Base-by-base conservation (phyloP, 2,797 vertebrate genomes). In the Clamator glandarius region DNA sequence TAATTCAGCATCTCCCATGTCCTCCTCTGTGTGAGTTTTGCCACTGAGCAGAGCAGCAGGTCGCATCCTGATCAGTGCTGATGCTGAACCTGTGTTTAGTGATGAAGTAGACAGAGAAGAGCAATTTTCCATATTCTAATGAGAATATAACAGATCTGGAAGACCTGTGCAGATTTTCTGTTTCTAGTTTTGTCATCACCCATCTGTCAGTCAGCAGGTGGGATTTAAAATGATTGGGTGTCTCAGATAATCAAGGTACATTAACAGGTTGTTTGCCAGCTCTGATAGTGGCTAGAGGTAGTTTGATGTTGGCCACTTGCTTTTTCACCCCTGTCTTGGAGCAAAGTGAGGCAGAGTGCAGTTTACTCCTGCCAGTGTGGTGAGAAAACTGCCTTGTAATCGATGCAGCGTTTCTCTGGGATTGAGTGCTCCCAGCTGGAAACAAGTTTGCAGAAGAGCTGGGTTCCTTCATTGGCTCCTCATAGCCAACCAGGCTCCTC, bases 1-100 rank as follows among this genome's bases (percentile, higher is more conserved):
- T 0, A 5, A 26, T 17, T 23, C 42, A 75, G 42, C 33, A 13
- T 59, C 29, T 57, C 36, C 15, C 0, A 0, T 4, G 3, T 75
- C 55, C 25, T 52, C 20, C 31, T 59, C 62, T 25, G 5, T 23
- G 24, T 52, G 62, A 67, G 9, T 57, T 94, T 74, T 69, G 55
- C 66, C 8, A 4, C 82, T 36, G 51, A 82, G 87, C 55, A 35
- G 41, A 77, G 72, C 5, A 3, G 42, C 0, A 2, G 62, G 59
- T 59, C 20, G 1, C 33, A 8, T 15, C 41, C 48, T 29, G 63
- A 25, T 17, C 9, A 31, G 48, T 63, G 67, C 41, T 69, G 36
- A 3, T 19, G 28, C 51, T 9, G 28, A 84, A 70, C 25, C 15
- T n/a, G 13, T 18, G 8, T 66, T 57, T 52, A 50, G 26, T 17